Base-by-base conservation (phyloP, 2,888 invertebrate genomes). In the Stenotaenia linearis region DNA sequence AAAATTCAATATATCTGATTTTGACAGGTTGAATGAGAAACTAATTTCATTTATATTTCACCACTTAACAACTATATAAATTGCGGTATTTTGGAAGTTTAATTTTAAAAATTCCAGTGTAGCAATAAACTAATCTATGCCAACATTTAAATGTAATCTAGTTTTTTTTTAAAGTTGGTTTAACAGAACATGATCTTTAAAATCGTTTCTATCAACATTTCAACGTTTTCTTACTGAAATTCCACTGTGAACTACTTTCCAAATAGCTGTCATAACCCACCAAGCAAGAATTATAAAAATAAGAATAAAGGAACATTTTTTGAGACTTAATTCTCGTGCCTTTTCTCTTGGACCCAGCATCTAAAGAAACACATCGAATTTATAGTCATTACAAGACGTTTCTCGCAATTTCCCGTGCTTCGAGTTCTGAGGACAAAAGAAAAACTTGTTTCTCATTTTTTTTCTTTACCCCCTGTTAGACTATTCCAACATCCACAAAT, bases 301-400 rank as follows among this genome's bases (percentile, higher is more conserved):
- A 61, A 61, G 61, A 61, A 61, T 61, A 61, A 61, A 61, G 61
- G 25, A 61, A 7, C 12, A 25, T 61, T 61, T 25, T 61, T 25
- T 5, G 23, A 25, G 25, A 23, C 25, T 61, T 4, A 61, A 25
- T 61, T 25, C 25, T 18, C n/a, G 12, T 4, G 45, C 61, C 25
- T 61, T 61, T 25, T 61, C 61, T 61, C 61, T 15, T 23, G 61
- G 61, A 25, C 61, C 28, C 61, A 61, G 61, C 61, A 61, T 61
- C 61, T 25, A 61, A 61, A 61, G 61, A 61, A 61, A 61, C 61
- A 61, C 61, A 61, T 61, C 61, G 61, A 61, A 61, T 61, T 61
- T 61, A 61, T 61, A 61, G 61, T 61, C 61, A 61, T 61, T 61
- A 61, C 61, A 61, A 61, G 61, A 61, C 61, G 15, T 61, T 61